Conservation (phyloP, 2,888 invertebrate genomes). For the Chloroclysta siterata region DNA sequence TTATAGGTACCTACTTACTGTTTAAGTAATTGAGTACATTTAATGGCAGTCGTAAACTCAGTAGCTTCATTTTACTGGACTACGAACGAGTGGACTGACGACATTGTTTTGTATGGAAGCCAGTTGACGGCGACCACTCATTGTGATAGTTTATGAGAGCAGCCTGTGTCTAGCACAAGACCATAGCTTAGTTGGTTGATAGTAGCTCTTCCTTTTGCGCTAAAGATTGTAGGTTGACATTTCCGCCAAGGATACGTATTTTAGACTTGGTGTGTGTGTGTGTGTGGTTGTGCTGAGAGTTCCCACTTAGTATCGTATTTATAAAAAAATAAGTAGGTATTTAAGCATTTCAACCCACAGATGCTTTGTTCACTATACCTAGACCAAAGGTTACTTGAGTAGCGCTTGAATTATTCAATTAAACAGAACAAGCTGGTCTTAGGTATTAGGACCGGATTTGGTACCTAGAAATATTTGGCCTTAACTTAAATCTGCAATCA, state of each 20-base stretch:
- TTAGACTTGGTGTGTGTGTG: no score
- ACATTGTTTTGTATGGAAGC: not conserved
- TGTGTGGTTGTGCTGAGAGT: no score
- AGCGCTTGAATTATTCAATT: conserved; percentile 14
- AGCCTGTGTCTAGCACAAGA: not conserved
- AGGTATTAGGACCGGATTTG: conserved; percentile 14
- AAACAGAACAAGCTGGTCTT: conserved; percentile 1
- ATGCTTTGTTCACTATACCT: not conserved
- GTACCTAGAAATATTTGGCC: conserved; percentile 26
- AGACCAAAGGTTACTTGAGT: not conserved
- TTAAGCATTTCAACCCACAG: no score
- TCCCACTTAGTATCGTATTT: no score
- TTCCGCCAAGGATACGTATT: no score
- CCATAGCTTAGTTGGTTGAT: no score
- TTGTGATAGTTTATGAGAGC: not conserved
- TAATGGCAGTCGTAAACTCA: not conserved
- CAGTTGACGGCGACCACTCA: not conserved
- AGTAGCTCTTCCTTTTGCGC: no score
- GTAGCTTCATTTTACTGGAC: not conserved
- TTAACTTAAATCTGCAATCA: conserved; percentile 26
- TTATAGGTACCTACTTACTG: conserved; percentile 1
- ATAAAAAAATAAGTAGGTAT: no score
- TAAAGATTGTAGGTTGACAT: no score
- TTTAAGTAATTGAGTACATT: not conserved
- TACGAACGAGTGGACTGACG: not conserved